A percentile compares a stretch with the other conserved stretches of the same genome.
These are phyloP conservation scores for Darevskia mixta DNA, from an alignment of 2,797 vertebrate genomes.

Conservation along the genomic window DNA sequence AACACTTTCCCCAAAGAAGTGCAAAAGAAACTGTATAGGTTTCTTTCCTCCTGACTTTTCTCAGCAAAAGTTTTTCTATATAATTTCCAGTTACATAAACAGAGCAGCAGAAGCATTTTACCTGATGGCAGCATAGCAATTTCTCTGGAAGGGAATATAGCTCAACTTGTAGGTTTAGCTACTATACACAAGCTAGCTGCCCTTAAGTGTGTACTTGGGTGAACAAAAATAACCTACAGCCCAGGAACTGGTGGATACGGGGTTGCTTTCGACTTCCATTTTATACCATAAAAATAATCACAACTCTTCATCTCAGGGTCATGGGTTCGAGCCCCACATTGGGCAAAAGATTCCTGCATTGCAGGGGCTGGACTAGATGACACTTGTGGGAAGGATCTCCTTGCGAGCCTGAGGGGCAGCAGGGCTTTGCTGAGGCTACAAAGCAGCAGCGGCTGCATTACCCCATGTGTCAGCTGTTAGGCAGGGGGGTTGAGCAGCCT, in stretches of 20 bases:
- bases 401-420: too few relatives aligned
- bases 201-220: not conserved
- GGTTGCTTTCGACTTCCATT: not conserved
- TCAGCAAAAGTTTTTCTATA: not conserved
- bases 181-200: too few relatives aligned
- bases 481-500: too few relatives aligned
- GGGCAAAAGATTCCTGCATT: too few relatives aligned
- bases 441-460: too few relatives aligned
- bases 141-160: not conserved
- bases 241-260: not conserved
- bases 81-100: not conserved
- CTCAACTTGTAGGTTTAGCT: not conserved
- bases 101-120: not conserved
- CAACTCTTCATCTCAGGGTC: not conserved
- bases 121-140: not conserved
- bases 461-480: too few relatives aligned
- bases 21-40: not conserved
- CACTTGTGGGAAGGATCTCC: too few relatives aligned
- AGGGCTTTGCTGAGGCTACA: too few relatives aligned
- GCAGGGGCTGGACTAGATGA: too few relatives aligned
- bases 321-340: too few relatives aligned
- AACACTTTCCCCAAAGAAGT: not conserved
- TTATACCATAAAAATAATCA: slow-evolving; percentile 3
- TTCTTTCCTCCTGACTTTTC: not conserved
- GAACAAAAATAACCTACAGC: not conserved